These are phyloP conservation scores for Dendrolimus punctatus DNA, from an alignment of 1,140 invertebrate genomes.

Conservation along the genomic window DNA sequence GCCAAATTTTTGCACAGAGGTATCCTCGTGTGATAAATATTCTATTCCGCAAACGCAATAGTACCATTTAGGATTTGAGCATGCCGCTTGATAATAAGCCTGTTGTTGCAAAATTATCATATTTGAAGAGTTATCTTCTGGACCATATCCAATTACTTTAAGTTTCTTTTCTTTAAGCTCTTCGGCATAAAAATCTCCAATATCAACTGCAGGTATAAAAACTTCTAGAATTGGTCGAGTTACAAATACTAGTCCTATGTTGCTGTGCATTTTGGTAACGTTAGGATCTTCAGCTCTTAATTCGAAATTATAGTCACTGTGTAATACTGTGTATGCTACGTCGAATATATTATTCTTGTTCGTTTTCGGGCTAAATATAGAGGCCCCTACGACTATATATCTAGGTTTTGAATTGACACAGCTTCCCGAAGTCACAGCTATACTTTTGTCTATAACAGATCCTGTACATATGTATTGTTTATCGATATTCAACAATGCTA, in stretches of 20 bases:
- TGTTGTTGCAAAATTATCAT: conserved; percentile 29
- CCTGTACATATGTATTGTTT: conserved; percentile 38
- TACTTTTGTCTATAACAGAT: conserved; percentile 27
- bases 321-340: conserved; percentile 24
- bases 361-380: conserved; percentile 18
- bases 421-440: conserved; percentile 35
- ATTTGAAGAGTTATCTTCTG: conserved; percentile 13
- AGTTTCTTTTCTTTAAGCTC: conserved; percentile 33
- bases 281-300: conserved; percentile 17
- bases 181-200: conserved; percentile 30
- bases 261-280: conserved; percentile 31
- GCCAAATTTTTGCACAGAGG: conserved; percentile 31
- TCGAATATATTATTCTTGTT: conserved; percentile 25
- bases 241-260: conserved; percentile 39
- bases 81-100: conserved; percentile 31
- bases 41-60: conserved; percentile 50
- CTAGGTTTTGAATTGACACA: conserved; percentile 23
- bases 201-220: conserved; percentile 19
- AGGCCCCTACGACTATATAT: conserved; percentile 27
- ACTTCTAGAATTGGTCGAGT: conserved; percentile 19
- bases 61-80: conserved; percentile 45
- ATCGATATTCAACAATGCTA: conserved; percentile 28
- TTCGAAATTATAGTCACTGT: conserved; percentile 31
- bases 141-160: conserved; percentile 31
- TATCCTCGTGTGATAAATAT: conserved; percentile 15